Percentiles rank a stretch among this genome's conserved stretches.
Conservation (phyloP, 2,113 vertebrate species). For the Mastomys coucha region DNA sequence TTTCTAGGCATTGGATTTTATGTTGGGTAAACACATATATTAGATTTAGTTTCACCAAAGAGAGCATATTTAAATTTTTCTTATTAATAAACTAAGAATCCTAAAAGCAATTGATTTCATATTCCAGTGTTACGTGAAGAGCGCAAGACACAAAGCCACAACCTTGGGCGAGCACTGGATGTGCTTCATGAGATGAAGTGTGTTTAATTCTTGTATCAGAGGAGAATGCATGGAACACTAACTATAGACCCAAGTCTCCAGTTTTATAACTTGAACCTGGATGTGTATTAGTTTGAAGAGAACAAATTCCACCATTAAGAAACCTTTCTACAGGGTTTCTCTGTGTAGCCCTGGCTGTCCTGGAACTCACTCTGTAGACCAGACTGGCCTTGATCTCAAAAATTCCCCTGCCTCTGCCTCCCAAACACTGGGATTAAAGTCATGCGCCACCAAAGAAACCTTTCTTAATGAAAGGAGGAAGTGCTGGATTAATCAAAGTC, state of each 20-base stretch:
- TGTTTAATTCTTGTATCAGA: neutral
- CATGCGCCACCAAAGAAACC: neutral
- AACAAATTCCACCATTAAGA: neutral
- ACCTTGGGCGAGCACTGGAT: neutral
- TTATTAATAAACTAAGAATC: too few species aligned
- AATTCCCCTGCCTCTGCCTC: too few species aligned
- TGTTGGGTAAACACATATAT: neutral
- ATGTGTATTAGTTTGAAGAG: neutral
- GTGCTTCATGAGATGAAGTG: neutral
- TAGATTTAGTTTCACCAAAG: constrained; percentile 9
- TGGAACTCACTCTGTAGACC: too few species aligned
- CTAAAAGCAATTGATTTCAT: neutral
- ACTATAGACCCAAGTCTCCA: neutral
- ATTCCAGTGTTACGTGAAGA: neutral
- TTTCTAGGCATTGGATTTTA: constrained; percentile 60
- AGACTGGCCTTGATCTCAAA: too few species aligned
- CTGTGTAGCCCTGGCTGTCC: too few species aligned
- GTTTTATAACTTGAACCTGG: neutral
- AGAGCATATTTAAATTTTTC: neutral
- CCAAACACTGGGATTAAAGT: too few species aligned
- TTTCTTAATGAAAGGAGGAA: neutral
- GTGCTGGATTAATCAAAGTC: neutral
- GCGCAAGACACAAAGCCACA: neutral
- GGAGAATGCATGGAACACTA: neutral
- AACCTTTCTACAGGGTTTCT: neutral